Base-by-base conservation (phyloP, 2,888 invertebrate species). In the Hanleya hanleyi region DNA sequence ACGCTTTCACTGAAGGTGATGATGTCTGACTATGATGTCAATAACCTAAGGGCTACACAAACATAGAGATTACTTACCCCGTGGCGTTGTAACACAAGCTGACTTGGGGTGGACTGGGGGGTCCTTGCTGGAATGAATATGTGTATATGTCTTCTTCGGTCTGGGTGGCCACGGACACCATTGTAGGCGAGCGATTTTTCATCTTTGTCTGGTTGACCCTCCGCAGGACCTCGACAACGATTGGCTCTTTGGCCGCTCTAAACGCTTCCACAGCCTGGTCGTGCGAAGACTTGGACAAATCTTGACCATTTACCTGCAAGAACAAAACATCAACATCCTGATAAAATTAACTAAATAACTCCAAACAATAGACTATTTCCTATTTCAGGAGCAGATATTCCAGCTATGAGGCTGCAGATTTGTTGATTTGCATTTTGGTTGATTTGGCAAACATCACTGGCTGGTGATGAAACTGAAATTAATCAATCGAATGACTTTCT, bases 231-330 rank as follows among this genome's bases (percentile, higher is more conserved):
- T 90, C 90, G 12, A 90, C 89, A 62, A 90, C 85, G 64, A 91
- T 90, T 29, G 90, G 90, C 78, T 91, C 91, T 71, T 87, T 83
- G 62, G 91, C 90, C 6, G 87, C 84, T 50, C 86, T 84, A 83
- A 91, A 90, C 32, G 90, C 89, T 74, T 89, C 88, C 47, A 90
- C 89, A 18, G 90, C 89, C 78, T 90, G 90, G 78, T 90, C 89
- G 77, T 90, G 90, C 50, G 85, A 84, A n/a, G 88, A 85, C 76
- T 87, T 86, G 35, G 89, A 88, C 71, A 90, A 78, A 75, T 91
- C 90, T 79, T 88, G 88, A 65, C 90, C 90, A 84, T 90, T 91
- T 74, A 91, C 90, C 91, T 91, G 84, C 0, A 83, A 81, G 35
- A 67, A 62, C 49, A 67, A 61, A 74, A 47, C 77, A 36, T 77